Evolutionary conservation across 2,797 vertebrate species (phyloP).

Genomic region (Chiloscyllium punctatum): DNA sequence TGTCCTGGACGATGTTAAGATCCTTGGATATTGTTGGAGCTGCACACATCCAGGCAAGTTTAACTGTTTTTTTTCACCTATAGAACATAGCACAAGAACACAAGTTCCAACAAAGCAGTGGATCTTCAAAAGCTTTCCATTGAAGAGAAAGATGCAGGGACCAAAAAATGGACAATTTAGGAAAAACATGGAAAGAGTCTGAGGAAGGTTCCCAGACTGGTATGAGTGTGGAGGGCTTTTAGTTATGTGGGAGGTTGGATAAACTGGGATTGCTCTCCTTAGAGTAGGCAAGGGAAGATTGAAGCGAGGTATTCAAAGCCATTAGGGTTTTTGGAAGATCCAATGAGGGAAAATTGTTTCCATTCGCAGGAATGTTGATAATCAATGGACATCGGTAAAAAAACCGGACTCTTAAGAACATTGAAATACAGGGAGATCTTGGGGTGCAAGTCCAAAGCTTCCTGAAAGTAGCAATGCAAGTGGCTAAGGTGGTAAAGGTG

Average conservation of each 20-base stretch:
- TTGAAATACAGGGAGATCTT: too few species aligned
- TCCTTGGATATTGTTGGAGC: too few species aligned
- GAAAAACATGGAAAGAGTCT: neutral
- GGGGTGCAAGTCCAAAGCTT: too few species aligned
- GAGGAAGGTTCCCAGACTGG: neutral
- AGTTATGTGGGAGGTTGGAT: neutral
- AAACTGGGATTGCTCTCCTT: neutral
- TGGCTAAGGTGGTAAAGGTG: too few species aligned
- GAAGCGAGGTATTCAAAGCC: neutral
- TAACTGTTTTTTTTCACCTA: too few species aligned
- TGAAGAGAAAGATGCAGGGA: neutral
- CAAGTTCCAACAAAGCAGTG: neutral
- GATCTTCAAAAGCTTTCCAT: neutral
- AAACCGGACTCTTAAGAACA: neutral
- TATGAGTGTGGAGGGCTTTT: neutral
- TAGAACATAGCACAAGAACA: neutral
- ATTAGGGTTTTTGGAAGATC: neutral
- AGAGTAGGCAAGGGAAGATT: neutral
- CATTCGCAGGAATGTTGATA: neutral
- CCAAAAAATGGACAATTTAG: too few species aligned
- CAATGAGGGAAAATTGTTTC: neutral
- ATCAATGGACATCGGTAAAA: neutral
- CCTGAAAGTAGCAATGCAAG: too few species aligned
- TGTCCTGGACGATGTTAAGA: too few species aligned
- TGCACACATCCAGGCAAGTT: too few species aligned